A percentile compares a stretch with the other conserved stretches of the same genome.
phyloP scores from a whole-genome alignment of 2,113 vertebrate genomes.

The Polypterus senegalus region DNA sequence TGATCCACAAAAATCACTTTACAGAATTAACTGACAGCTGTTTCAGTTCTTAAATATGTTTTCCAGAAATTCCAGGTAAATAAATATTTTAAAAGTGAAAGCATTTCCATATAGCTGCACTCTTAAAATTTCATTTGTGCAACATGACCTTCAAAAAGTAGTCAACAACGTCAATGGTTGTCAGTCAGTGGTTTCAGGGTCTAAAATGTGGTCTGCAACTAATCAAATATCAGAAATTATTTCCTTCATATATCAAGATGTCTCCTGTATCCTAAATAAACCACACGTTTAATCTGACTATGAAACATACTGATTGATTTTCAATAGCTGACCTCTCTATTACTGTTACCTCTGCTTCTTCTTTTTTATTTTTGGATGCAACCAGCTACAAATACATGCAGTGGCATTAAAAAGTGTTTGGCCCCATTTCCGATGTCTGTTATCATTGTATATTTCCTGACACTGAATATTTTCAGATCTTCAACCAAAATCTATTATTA shows the following conservation, averaged over 20 bases:
- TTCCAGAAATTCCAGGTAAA: not conserved
- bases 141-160: constrained; percentile 15
- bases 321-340: not conserved
- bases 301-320: constrained; percentile 3
- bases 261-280: not conserved
- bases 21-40: constrained; percentile 7
- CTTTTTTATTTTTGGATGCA: not conserved
- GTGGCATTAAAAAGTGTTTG: no score
- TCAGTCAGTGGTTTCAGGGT: constrained; percentile 10
- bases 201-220: constrained; percentile 12
- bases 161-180: constrained; percentile 4
- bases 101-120: not conserved
- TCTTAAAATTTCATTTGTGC: constrained; percentile 22
- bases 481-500: no score
- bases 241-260: constrained; percentile 17
- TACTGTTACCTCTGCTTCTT: not conserved
- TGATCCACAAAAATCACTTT: not conserved
- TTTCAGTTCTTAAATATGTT: no score
- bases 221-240: constrained; percentile 11
- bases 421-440: no score
- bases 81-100: not conserved
- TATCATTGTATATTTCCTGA: no score
- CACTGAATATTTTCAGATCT: no score
- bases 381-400: no score
- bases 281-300: not conserved